A percentile compares a stretch with the other conserved stretches of the same genome.
These are phyloP conservation scores for Peromyscus aztecus DNA, from an alignment of 2,797 vertebrate species.

Conservation along the genomic window DNA sequence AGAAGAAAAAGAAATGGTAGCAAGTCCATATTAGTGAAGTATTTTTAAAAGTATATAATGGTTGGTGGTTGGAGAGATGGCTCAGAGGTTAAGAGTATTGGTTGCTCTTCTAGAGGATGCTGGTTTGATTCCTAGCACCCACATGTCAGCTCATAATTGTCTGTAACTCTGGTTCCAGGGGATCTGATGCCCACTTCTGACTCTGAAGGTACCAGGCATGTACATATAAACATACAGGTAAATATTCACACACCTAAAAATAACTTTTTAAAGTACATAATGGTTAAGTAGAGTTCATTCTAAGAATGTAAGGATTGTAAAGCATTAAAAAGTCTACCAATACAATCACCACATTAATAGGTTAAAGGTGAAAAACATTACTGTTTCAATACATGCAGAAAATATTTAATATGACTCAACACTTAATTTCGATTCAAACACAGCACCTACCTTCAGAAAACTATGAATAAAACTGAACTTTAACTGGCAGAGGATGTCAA, in stretches of 20 bases:
- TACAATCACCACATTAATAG: background rate
- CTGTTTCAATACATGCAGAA: background rate
- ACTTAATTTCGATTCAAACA: background rate
- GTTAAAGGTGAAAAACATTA: constrained; percentile 4
- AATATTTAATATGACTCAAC: background rate
- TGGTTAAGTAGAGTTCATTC: constrained; percentile 14
- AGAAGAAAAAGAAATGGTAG: background rate
- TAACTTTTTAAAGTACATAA: background rate
- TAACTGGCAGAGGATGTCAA: background rate
- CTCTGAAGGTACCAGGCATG: background rate
- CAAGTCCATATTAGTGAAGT: background rate
- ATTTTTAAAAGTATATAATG: background rate
- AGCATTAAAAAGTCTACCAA: background rate
- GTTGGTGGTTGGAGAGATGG: background rate
- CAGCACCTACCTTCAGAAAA: background rate
- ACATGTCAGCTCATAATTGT: background rate
- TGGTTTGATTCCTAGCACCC: background rate
- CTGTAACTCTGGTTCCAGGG: background rate
- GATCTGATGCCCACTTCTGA: background rate
- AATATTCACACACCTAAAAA: background rate
- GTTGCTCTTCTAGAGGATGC: background rate
- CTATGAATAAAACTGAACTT: background rate
- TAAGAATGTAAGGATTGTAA: background rate
- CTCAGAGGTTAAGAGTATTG: background rate
- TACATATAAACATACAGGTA: background rate